These are phyloP conservation scores for Magallana gigas DNA, from an alignment of 1,140 invertebrate genomes.

Conservation along the genomic window DNA sequence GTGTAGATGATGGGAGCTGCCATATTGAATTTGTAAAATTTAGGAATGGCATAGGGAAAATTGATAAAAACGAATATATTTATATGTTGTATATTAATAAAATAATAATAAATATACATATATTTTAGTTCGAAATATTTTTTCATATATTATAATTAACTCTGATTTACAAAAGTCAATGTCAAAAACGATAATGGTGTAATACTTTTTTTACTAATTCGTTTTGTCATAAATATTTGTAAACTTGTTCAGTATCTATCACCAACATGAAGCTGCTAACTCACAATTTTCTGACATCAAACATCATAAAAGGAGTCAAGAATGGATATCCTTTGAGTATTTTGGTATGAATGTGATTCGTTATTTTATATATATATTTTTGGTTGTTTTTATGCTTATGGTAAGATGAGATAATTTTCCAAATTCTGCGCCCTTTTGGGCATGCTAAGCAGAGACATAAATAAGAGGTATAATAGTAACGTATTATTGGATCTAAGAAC, in stretches of 20 bases:
- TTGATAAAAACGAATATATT: conserved; percentile 33
- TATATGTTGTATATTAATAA: background rate
- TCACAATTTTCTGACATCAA: conserved; percentile 98
- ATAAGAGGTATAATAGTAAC: too few relatives aligned
- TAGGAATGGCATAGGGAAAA: background rate
- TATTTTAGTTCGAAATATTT: background rate
- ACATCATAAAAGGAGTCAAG: conserved; percentile 93
- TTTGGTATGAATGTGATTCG: background rate
- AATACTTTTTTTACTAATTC: background rate
- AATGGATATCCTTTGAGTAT: conserved; percentile 91
- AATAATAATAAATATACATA: background rate
- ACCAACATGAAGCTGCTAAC: conserved; percentile 94
- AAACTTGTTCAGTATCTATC: conserved; percentile 13
- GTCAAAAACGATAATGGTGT: background rate
- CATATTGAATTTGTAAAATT: conserved; percentile 45
- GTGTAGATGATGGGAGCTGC: conserved; percentile 37
- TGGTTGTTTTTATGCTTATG: too few relatives aligned
- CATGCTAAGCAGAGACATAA: too few relatives aligned
- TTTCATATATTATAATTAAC: background rate
- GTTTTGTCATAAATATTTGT: conserved; percentile 9
- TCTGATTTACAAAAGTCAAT: background rate
- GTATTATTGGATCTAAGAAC: too few relatives aligned
- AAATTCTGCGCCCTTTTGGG: too few relatives aligned
- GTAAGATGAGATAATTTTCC: too few relatives aligned
- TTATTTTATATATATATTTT: too few relatives aligned